Percentiles rank a stretch among this genome's conserved stretches.
These are phyloP conservation scores for Xiphorhynchus erythropygius DNA, from an alignment of 2,797 vertebrate genomes.

Conservation along the genomic window DNA sequence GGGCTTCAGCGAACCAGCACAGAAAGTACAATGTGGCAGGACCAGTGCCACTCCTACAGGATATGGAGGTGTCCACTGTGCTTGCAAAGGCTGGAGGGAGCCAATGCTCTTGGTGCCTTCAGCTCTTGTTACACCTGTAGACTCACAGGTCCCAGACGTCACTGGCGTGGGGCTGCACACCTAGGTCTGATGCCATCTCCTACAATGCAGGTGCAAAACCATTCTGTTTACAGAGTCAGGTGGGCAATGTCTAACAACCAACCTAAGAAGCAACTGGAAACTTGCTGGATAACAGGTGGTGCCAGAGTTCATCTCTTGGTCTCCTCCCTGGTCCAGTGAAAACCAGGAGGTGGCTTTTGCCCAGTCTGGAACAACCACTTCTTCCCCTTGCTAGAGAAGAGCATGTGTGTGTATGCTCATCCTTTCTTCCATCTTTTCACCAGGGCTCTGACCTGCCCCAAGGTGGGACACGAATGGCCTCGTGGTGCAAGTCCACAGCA, in stretches of 20 bases:
- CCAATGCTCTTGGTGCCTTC: not conserved
- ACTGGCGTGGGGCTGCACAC: not conserved
- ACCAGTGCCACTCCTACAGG: not conserved
- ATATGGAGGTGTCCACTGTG: not conserved
- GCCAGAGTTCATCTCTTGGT: not conserved
- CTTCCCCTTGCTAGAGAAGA: not conserved
- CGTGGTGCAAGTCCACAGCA: accelerated
- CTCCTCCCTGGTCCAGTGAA: not conserved
- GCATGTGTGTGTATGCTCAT: accelerated
- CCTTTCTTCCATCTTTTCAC: not conserved
- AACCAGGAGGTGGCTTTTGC: not conserved
- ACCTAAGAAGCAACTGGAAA: not conserved
- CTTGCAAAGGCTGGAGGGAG: not conserved
- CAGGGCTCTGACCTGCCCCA: accelerated
- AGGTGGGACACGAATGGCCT: not conserved
- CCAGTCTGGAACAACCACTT: not conserved
- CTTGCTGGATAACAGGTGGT: not conserved
- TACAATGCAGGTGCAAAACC: not conserved
- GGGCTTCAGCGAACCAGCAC: not conserved
- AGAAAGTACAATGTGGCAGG: not conserved
- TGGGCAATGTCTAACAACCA: not conserved
- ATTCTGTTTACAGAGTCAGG: not conserved
- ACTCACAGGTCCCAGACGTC: not conserved
- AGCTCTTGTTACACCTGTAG: not conserved
- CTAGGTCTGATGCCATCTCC: not conserved